Conservation (phyloP, 64 coral and sea anemone genomes). For the Actinia tenebrosa region DNA sequence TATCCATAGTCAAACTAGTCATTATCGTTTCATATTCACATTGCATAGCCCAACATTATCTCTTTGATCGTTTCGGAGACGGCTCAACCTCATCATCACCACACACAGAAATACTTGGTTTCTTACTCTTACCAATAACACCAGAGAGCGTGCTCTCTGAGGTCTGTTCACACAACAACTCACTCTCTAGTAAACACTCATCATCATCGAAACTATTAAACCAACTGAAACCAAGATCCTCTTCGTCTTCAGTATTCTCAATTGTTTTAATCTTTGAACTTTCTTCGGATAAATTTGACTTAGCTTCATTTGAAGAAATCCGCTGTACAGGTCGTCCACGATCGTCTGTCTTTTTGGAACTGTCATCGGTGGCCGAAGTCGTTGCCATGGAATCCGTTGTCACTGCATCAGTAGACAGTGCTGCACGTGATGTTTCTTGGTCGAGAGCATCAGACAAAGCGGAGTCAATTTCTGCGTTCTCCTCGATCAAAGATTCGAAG, state of each 20-base stretch:
- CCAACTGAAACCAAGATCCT: not conserved
- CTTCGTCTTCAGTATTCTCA: not conserved
- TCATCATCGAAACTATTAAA: slow-evolving; percentile 6
- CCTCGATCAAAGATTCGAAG: slow-evolving; percentile 69
- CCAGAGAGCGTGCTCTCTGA: not conserved
- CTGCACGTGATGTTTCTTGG: not conserved
- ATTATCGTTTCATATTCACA: too few species aligned
- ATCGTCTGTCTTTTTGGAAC: not conserved
- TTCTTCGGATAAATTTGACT: not conserved
- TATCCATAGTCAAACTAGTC: too few species aligned
- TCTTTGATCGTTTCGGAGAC: not conserved
- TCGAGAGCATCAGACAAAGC: not conserved
- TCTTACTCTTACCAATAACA: not conserved
- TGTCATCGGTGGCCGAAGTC: not conserved
- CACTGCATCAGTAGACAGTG: not conserved
- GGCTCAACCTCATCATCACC: not conserved
- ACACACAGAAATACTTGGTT: not conserved
- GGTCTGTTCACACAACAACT: not conserved
- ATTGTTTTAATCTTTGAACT: not conserved
- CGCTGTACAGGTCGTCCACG: not conserved
- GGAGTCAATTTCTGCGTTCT: slow-evolving; percentile 9
- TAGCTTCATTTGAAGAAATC: not conserved
- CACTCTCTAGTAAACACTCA: slow-evolving; percentile 1
- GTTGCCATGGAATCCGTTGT: not conserved
- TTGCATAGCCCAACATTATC: not conserved